Percentiles rank a stretch among this genome's conserved stretches.
Evolutionary conservation across 2,797 vertebrate genomes (phyloP).

Genomic region (Propithecus deckenii): DNA sequence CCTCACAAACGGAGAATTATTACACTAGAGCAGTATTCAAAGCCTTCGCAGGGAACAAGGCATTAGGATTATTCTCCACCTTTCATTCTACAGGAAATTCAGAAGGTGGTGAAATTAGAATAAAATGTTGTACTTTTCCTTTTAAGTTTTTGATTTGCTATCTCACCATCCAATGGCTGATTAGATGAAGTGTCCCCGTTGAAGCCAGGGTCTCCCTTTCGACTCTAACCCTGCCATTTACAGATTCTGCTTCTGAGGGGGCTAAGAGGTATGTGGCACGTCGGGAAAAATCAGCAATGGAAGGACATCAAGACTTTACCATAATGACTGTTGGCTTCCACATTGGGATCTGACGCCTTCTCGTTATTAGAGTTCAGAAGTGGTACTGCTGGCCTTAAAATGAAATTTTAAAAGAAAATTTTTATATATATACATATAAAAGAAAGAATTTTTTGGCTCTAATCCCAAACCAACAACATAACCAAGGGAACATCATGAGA

Average conservation of each 20-base stretch:
- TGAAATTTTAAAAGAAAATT: conserved; percentile 48
- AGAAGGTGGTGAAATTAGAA: neutral
- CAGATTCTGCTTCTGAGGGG: neutral
- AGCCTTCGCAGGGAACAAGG: neutral
- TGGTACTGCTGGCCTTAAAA: conserved; percentile 81
- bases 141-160: neutral
- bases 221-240: neutral
- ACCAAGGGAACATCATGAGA: neutral
- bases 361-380: conserved; percentile 79
- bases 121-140: neutral
- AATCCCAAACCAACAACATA: conserved; percentile 38
- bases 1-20: neutral
- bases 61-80: neutral
- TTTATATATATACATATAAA: neutral
- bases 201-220: neutral
- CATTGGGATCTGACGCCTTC: conserved; percentile 78
- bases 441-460: neutral
- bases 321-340: conserved; percentile 81
- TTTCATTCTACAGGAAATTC: neutral
- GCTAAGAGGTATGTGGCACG: neutral
- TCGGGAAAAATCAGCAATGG: neutral
- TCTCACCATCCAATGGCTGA: neutral
- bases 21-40: neutral
- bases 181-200: neutral
- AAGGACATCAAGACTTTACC: conserved; percentile 74